Conservation (phyloP, 1,140 invertebrate genomes). For the Glomeris maerens region DNA sequence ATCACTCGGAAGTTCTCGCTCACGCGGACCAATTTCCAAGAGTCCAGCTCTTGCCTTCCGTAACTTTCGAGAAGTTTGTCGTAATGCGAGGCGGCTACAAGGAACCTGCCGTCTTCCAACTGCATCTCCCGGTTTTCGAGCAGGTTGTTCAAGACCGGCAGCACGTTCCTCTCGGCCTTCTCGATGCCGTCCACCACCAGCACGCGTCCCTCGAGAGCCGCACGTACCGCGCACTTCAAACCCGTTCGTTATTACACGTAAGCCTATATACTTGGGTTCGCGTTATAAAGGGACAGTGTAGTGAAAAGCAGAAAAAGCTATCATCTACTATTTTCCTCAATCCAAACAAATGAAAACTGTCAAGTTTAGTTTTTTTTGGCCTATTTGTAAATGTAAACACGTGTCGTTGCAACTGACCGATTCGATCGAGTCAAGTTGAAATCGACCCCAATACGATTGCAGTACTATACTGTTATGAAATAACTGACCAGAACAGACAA, state of each 20-base stretch:
- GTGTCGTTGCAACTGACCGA: too few relatives aligned
- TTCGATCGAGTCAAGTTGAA: too few relatives aligned
- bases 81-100: conserved; percentile 74
- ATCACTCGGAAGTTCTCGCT: conserved; percentile 84
- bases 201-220: conserved; percentile 72
- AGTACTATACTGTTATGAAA: too few relatives aligned
- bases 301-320: too few relatives aligned
- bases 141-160: conserved; percentile 94
- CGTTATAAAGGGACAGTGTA: too few relatives aligned
- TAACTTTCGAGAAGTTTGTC: conserved; percentile 71
- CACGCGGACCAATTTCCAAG: conserved; percentile 74
- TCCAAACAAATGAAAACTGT: conserved; percentile 1
- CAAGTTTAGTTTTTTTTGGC: too few relatives aligned
- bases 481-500: too few relatives aligned
- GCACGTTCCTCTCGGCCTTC: conserved; percentile 90
- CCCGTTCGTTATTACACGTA: too few relatives aligned
- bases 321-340: conserved; percentile 1
- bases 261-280: too few relatives aligned
- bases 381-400: too few relatives aligned
- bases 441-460: too few relatives aligned
- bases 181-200: conserved; percentile 93
- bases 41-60: conserved; percentile 59
- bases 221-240: conserved; percentile 70
- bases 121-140: conserved; percentile 99
- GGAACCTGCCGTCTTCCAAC: conserved; percentile 86